Evolutionary conservation across 1,140 invertebrate species (phyloP).

Genomic region (Caenorhabditis inopinata): DNA sequence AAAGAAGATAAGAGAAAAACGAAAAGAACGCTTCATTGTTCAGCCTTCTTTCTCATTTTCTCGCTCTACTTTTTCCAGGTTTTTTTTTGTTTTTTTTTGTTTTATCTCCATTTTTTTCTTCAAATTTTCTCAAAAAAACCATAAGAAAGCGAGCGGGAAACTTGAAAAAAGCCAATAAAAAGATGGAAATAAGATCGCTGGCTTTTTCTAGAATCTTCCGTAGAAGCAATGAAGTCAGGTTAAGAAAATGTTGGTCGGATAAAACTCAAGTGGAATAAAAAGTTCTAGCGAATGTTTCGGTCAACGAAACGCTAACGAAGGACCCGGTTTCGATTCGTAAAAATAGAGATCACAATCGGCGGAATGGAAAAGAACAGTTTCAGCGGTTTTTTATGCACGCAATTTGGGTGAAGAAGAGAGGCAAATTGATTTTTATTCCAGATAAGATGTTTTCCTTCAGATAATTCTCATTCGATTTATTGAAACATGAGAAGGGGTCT

Average conservation of each 20-base stretch:
- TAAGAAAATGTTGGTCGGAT: too few species aligned
- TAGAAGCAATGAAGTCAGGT: too few species aligned
- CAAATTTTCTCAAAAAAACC: too few species aligned
- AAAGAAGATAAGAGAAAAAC: constrained; percentile 16
- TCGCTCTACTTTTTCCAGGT: neutral
- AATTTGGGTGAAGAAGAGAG: neutral
- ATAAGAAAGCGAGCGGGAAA: too few species aligned
- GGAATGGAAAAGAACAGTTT: neutral
- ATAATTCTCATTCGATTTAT: too few species aligned
- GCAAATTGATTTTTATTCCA: neutral
- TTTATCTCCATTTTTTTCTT: too few species aligned
- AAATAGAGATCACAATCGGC: neutral
- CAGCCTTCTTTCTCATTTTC: neutral
- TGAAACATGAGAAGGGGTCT: too few species aligned
- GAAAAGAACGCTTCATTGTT: neutral
- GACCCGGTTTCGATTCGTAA: neutral
- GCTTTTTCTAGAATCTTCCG: too few species aligned
- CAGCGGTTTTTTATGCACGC: neutral
- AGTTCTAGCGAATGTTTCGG: constrained; percentile 19
- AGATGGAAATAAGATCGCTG: too few species aligned
- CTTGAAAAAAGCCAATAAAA: neutral
- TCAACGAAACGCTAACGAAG: neutral
- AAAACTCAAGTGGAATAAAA: too few species aligned
- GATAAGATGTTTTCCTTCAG: neutral
- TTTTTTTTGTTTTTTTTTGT: neutral